Evolutionary conservation across 1,140 invertebrate species (phyloP), one percentile per base, ranked within the genome.

Genomic region (Brachionus rubens): DNA sequence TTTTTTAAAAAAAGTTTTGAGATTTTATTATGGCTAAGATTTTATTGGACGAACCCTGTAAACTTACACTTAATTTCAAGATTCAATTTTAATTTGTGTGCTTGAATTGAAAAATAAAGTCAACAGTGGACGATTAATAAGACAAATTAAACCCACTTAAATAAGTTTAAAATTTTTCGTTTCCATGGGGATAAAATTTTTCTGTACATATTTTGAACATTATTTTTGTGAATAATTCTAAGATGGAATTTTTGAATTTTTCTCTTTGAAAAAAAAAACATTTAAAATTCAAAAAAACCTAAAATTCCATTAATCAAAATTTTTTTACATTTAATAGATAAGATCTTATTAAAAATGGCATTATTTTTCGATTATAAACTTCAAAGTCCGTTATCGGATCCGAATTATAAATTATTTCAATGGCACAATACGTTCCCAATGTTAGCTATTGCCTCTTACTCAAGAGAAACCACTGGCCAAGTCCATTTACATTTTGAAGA

Each of bases 401-500:
- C 80, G 54, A 82, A 89, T 78, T 76, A 43, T 56, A 90, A 90
- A 40, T 88, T 90, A 54, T 87, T 90, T 50, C 86, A 87, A 76
- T 96, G 92, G 92, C 92, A 93, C 83, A 86, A 87, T 21, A 88
- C 87, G 76, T 86, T 90, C 77, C 90, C 92, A 0, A 81, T 94
- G 24, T 83, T 98, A 33, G 93, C 92, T 48, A 88, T 95, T 43
- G 90, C 91, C 12, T 90, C 91, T 2, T 93, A 90, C 82, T 91
- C 90, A 79, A 90, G 92, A 83, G 91, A 92, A 76, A 90, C 89
- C 80, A 92, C 93, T 33, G 92, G 93, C 77, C 90, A 90, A 78
- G 90, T 95, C 1, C 91, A 89, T 70, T 89, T 97, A 77, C 94
- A 92, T 81, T 90, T 93, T 81, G 92, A 95, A 86, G 88, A 89